A percentile compares a stretch with the other conserved stretches of the same genome.
These are phyloP conservation scores for Silurus glanis DNA, from an alignment of 2,113 vertebrate species.

Conservation along the genomic window DNA sequence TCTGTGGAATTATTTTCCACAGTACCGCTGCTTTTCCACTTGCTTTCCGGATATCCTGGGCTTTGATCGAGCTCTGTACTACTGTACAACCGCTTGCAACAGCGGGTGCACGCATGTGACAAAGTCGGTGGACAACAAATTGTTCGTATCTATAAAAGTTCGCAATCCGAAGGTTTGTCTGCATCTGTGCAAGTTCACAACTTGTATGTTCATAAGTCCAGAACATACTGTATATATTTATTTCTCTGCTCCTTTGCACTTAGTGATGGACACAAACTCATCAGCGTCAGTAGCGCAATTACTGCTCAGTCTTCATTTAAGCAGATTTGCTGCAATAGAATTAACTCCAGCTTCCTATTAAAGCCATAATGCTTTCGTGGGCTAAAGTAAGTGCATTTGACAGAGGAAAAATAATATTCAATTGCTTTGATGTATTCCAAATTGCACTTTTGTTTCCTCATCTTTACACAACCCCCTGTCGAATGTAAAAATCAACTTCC, in stretches of 20 bases:
- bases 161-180: too few species aligned
- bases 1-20: too few species aligned
- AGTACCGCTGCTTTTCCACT: too few species aligned
- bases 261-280: background rate
- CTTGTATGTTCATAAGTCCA: too few species aligned
- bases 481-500: slow-evolving; percentile 8
- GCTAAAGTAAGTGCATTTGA: slow-evolving; percentile 17
- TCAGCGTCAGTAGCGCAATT: slow-evolving; percentile 19
- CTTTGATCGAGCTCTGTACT: too few species aligned
- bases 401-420: slow-evolving; percentile 24
- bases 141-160: too few species aligned
- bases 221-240: too few species aligned
- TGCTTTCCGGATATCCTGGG: too few species aligned
- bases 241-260: background rate
- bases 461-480: background rate
- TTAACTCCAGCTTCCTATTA: slow-evolving; percentile 41
- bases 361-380: slow-evolving; percentile 28
- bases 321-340: slow-evolving; percentile 34
- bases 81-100: too few species aligned
- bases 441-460: slow-evolving; percentile 19
- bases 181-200: too few species aligned
- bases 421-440: slow-evolving; percentile 32
- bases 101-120: too few species aligned
- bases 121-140: too few species aligned
- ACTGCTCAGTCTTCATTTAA: slow-evolving; percentile 21